Evolutionary conservation across 2,113 vertebrate species (phyloP), one percentile per base, ranked within the genome.

Genomic region (Scatophagus argus): DNA sequence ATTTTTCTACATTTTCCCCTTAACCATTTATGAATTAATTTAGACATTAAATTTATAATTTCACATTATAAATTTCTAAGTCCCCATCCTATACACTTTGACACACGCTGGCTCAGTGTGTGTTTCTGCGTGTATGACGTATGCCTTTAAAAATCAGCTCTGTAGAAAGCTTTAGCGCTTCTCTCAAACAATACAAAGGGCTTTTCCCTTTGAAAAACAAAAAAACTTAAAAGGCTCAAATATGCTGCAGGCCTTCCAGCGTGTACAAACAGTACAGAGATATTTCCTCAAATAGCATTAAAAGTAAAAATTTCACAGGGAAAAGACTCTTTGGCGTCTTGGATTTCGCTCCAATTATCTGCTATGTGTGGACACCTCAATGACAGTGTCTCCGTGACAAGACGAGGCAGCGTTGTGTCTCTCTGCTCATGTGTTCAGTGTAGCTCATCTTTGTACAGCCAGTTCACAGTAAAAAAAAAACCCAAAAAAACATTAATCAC

Each of bases 301-400:
- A 39, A 52, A 84, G 51, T 68, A 59, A 51, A 83, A 78, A 47
- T 71, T 83, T 64, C 66, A 67, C 41, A 72, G 29, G 72, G 58
- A 51, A 25, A 62, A 17, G 23, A 65, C 54, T 83, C 25, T 77
- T 73, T 52, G 41, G 55, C 67, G 38, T 60, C 14, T 44, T 52
- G 5, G 38, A 9, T 62, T 76, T 83, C 56, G 23, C 79, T 78
- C 76, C 84, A 88, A 76, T 89, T 85, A 87, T 39, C 74, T 27
- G 21, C 61, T n/a, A 16, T 13, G 8, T 78, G 51, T 68, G 61
- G 75, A 85, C 54, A 19, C 61, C 6, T 77, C 43, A 39, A 14
- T 49, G 11, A 8, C 34, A 67, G 44, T 27, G n/a, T 38, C 25
- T 31, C 8, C 2, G 0, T 72, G 69, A 77, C 47, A 13, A 68